A percentile compares a stretch with the other conserved stretches of the same genome.
These are phyloP conservation scores for Eristalis pertinax DNA, from an alignment of 2,888 invertebrate genomes.

Conservation along the genomic window DNA sequence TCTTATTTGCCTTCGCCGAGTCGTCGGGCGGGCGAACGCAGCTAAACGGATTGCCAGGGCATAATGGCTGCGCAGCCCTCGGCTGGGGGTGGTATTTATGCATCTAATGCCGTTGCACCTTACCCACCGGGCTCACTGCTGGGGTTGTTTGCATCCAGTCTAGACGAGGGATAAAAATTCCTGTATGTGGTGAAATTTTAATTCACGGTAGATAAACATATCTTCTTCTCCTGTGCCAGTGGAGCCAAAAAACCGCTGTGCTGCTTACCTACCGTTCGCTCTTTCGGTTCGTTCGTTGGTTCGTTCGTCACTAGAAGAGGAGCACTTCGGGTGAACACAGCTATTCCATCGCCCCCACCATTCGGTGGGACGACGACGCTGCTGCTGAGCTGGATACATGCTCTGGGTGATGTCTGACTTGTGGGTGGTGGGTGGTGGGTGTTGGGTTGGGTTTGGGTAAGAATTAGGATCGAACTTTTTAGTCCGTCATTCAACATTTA, in stretches of 20 bases:
- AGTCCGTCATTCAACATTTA: slow-evolving; percentile 48
- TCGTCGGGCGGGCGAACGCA: slow-evolving; percentile 1
- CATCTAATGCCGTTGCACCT: slow-evolving; percentile 72
- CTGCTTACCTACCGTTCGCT: slow-evolving; percentile 32
- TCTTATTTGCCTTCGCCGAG: background rate
- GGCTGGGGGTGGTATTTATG: slow-evolving; percentile 51
- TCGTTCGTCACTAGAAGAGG: background rate
- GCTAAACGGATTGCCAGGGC: slow-evolving; percentile 51
- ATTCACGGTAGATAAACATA: slow-evolving; percentile 72
- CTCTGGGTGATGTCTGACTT: background rate
- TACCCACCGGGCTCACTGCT: slow-evolving; percentile 29
- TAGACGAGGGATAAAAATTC: slow-evolving; percentile 71
- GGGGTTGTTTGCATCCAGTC: slow-evolving; percentile 71
- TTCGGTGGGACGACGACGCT: background rate
- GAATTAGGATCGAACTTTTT: background rate
- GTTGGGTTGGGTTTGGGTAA: too few relatives aligned
- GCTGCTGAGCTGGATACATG: slow-evolving; percentile 23
- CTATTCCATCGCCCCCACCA: slow-evolving; percentile 50
- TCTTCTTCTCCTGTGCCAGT: slow-evolving; percentile 51
- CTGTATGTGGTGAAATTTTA: slow-evolving; percentile 71
- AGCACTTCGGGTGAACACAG: slow-evolving; percentile 42
- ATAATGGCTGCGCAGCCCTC: slow-evolving; percentile 8
- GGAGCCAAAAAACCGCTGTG: slow-evolving; percentile 24
- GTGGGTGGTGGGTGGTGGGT: background rate
- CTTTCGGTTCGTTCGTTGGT: too few relatives aligned